Evolutionary conservation across 2,888 invertebrate species (phyloP).

Genomic region (Linnaemya tessellans): DNA sequence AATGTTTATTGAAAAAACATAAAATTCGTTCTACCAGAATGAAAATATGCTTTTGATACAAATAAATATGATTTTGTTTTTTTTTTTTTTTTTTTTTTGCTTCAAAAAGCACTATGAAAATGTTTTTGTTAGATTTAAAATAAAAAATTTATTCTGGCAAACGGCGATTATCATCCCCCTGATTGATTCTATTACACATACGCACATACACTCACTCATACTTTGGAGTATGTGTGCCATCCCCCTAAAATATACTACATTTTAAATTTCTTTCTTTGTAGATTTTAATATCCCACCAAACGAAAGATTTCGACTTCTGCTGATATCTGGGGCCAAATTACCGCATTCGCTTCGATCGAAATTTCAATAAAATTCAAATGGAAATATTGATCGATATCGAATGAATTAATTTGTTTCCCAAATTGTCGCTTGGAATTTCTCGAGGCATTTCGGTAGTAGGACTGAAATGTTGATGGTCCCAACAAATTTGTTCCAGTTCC

Average conservation of each 20-base stretch:
- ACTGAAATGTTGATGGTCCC: too few relatives aligned
- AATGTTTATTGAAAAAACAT: conserved; percentile 84
- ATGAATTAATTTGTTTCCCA: too few relatives aligned
- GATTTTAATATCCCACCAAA: conserved; percentile 38
- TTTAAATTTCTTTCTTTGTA: conserved; percentile 37
- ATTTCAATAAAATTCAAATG: too few relatives aligned
- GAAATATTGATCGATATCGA: too few relatives aligned
- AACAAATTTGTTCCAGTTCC: too few relatives aligned
- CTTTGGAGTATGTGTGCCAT: conserved; percentile 48
- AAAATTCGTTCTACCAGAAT: conserved; percentile 84
- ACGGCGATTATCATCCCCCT: conserved; percentile 60
- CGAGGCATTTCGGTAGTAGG: too few relatives aligned
- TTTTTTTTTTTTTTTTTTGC: too few relatives aligned
- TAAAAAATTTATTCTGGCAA: conserved; percentile 32
- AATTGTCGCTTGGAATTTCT: too few relatives aligned
- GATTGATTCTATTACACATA: conserved; percentile 37
- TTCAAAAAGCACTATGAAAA: conserved; percentile 32
- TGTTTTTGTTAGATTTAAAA: conserved; percentile 60
- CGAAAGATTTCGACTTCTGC: too few relatives aligned
- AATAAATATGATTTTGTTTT: conserved; percentile 73
- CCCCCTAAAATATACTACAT: conserved; percentile 60
- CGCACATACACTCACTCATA: conserved; percentile 25
- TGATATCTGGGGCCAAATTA: too few relatives aligned
- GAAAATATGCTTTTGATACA: conserved; percentile 84
- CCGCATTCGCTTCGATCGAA: too few relatives aligned